Percentiles rank a stretch among this genome's conserved stretches.
phyloP scores from a whole-genome alignment of 2,888 invertebrate genomes.

The Drosophila neutralis region DNA sequence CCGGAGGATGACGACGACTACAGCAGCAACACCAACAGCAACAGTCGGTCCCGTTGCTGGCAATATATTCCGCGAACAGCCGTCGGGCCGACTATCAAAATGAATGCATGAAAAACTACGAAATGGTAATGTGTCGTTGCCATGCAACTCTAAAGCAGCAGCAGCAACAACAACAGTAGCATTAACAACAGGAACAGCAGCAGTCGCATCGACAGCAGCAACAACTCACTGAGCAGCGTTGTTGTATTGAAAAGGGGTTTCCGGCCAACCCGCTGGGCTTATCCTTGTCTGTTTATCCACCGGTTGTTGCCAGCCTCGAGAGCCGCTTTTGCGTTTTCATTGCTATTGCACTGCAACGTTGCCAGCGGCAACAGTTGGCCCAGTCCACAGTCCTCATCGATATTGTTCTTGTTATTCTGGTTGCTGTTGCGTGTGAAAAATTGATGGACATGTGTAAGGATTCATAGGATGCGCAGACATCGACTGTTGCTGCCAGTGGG shows the following conservation, averaged over 20 bases:
- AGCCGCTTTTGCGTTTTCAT: conserved; percentile 67
- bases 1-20: conserved; percentile 3
- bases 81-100: conserved; percentile 63
- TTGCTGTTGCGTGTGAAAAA: conserved; percentile 51
- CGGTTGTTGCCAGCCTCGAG: conserved; percentile 39
- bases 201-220: conserved; percentile 27
- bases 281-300: conserved; percentile 66
- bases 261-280: conserved; percentile 41
- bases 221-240: conserved; percentile 31
- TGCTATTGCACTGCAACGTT: conserved; percentile 38
- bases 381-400: not conserved
- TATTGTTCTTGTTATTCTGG: conserved; percentile 20
- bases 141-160: conserved; percentile 44
- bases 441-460: conserved; percentile 65
- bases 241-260: conserved; percentile 49
- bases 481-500: conserved; percentile 36
- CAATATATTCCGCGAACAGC: conserved; percentile 62
- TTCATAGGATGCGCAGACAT: conserved; percentile 23
- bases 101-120: conserved; percentile 77
- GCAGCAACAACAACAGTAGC: conserved; percentile 2
- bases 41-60: conserved; percentile 16
- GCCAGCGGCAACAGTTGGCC: conserved; percentile 54
- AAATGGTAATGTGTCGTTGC: conserved; percentile 74
- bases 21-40: conserved; percentile 1
- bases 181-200: conserved; percentile 9